Base-by-base conservation (phyloP, 2,797 vertebrate genomes). In the Moxostoma hubbsi region DNA sequence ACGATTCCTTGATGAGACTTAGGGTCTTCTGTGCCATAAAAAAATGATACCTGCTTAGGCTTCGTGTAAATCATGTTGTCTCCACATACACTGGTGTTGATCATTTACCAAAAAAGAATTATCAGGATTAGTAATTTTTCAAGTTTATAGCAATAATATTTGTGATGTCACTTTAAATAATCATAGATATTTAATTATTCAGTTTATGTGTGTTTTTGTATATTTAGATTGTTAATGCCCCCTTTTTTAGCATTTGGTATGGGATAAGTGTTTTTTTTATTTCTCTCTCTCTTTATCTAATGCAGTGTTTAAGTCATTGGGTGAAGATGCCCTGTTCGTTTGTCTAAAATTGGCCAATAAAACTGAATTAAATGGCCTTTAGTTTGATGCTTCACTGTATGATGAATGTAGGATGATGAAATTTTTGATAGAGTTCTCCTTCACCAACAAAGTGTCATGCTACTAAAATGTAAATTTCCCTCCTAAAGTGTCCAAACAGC, bases 1-100 rank as follows among this genome's bases (percentile, higher is more conserved):
- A 81, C 82, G 87, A 43, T 97, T 96, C 67, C 87, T 88, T 0
- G 85, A 92, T n/a, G 87, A 83, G 4, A 86, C 87, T n/a, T 92
- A 87, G 89, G 10, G 46, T 36, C 43, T 58, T 8, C 2, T 75
- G n/a, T 45, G 5, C 5, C 51, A 3, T 24, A 24, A 24, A 24
- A 24, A 24, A 24, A 1, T 46, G 3, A 58, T 11, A 18, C 11
- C 11, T 13, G 2, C n/a, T 11, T 8, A 16, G 11, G 49, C 49
- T 10, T 51, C 11, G 1, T 51, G 49, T 10, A 9, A 51, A 51
- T 24, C 24, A 54, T 54, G 12, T n/a, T 54, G 11, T 24, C 24
- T 24, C 24, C 24, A 24, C 24, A 24, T 24, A 24, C 24, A 24
- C 24, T 24, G 24, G 24, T 24, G 24, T 24, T 15, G 16, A 10